Conservation (phyloP, 1,140 invertebrate genomes). For the Drosophila kohkoa region DNA sequence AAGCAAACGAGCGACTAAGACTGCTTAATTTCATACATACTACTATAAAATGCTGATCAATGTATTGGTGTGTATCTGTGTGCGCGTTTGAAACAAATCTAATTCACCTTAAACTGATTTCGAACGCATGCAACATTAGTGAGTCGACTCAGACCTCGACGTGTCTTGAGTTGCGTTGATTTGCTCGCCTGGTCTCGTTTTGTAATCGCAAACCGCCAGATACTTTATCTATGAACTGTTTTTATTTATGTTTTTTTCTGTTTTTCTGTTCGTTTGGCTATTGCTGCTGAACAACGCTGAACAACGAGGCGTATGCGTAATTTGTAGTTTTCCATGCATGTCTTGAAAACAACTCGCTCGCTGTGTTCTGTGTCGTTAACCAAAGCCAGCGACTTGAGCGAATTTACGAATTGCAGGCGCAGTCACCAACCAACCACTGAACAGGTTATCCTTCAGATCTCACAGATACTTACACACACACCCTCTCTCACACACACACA, state of each 20-base stretch:
- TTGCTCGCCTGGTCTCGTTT: constrained; percentile 55
- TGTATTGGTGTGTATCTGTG: constrained; percentile 20
- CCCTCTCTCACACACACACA: constrained; percentile 21
- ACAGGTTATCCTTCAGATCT: constrained; percentile 73
- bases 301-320: constrained; percentile 74
- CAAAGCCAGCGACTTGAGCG: constrained; percentile 50
- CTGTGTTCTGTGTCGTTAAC: constrained; percentile 72
- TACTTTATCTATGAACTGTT: constrained; percentile 60
- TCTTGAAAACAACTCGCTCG: constrained; percentile 39
- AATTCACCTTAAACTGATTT: constrained; percentile 84
- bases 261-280: constrained; percentile 20
- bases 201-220: constrained; percentile 57
- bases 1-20: constrained; percentile 50
- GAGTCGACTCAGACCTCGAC: constrained; percentile 52
- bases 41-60: constrained; percentile 48
- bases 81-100: constrained; percentile 60
- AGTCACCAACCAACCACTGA: constrained; percentile 8
- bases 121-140: constrained; percentile 75
- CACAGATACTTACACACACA: constrained; percentile 18
- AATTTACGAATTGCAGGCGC: constrained; percentile 21
- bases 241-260: neutral
- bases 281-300: constrained; percentile 30
- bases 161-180: constrained; percentile 31
- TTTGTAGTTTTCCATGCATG: constrained; percentile 77
- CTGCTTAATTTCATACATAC: constrained; percentile 76